These are phyloP conservation scores for Chaetophractus vellerosus DNA, from an alignment of 2,797 vertebrate species.

Conservation along the genomic window DNA sequence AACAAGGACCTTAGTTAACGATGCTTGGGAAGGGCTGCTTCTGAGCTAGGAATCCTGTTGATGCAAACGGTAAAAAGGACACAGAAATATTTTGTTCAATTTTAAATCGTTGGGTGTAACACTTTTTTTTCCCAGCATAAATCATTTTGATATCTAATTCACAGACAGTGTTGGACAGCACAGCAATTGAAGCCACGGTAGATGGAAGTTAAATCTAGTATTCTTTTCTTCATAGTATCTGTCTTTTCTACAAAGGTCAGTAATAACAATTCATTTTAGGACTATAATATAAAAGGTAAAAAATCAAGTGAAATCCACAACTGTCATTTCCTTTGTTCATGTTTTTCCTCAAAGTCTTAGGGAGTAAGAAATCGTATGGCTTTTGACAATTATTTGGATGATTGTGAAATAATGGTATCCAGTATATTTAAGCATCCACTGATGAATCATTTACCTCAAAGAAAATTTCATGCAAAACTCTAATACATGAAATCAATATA, in stretches of 20 bases:
- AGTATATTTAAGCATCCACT: background rate
- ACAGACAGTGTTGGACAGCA: conserved; percentile 44
- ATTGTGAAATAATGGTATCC: background rate
- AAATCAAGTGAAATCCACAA: conserved; percentile 24
- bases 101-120: conserved; percentile 55
- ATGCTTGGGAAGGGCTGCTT: background rate
- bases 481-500: conserved; percentile 20
- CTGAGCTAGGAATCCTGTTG: conserved; percentile 61
- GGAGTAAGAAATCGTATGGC: background rate
- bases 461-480: background rate
- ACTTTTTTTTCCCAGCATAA: conserved; percentile 49
- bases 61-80: conserved; percentile 62
- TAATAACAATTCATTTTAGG: conserved; percentile 59
- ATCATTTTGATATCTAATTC: conserved; percentile 78
- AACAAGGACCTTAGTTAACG: conserved; percentile 58
- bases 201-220: conserved; percentile 64
- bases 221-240: conserved; percentile 62
- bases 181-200: conserved; percentile 38
- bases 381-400: conserved; percentile 51
- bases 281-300: conserved; percentile 35
- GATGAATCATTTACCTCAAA: conserved; percentile 55
- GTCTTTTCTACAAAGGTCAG: conserved; percentile 67
- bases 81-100: conserved; percentile 18
- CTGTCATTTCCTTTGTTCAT: conserved; percentile 51
- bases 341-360: background rate